These are phyloP conservation scores for Chironomus striatipennis DNA, from an alignment of 1,140 invertebrate genomes.

Conservation along the genomic window DNA sequence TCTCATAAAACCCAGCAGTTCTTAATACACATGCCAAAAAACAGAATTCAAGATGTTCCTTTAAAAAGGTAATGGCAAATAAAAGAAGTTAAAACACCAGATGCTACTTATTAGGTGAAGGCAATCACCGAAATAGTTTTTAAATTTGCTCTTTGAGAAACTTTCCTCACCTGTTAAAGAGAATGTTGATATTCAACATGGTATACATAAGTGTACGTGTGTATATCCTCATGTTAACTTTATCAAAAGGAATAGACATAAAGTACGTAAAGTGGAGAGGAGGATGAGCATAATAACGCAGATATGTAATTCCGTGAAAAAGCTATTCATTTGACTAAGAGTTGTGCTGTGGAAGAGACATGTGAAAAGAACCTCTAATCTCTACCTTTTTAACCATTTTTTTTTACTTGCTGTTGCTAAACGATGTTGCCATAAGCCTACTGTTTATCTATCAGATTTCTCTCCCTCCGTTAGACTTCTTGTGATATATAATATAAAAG, in stretches of 20 bases:
- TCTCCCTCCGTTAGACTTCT: neutral
- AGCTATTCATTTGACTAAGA: neutral
- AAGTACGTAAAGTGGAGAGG: neutral
- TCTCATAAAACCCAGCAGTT: neutral
- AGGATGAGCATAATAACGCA: neutral
- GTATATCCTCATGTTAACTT: too few species aligned
- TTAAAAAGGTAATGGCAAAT: neutral
- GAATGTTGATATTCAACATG: neutral
- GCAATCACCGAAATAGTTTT: neutral
- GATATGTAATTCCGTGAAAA: neutral
- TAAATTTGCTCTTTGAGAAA: neutral
- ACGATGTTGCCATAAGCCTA: constrained; percentile 6
- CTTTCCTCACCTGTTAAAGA: neutral
- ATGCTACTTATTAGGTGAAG: neutral
- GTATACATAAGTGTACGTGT: neutral
- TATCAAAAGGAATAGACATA: neutral
- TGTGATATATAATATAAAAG: neutral
- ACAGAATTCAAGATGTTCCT: neutral
- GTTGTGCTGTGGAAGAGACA: neutral
- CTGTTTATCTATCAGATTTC: constrained; percentile 2
- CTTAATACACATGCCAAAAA: neutral
- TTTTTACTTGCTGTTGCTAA: neutral
- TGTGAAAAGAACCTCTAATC: constrained; percentile 6
- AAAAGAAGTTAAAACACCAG: neutral
- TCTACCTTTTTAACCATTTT: neutral